Base-by-base conservation (phyloP, 1,140 invertebrate species). In the Formica exsecta region DNA sequence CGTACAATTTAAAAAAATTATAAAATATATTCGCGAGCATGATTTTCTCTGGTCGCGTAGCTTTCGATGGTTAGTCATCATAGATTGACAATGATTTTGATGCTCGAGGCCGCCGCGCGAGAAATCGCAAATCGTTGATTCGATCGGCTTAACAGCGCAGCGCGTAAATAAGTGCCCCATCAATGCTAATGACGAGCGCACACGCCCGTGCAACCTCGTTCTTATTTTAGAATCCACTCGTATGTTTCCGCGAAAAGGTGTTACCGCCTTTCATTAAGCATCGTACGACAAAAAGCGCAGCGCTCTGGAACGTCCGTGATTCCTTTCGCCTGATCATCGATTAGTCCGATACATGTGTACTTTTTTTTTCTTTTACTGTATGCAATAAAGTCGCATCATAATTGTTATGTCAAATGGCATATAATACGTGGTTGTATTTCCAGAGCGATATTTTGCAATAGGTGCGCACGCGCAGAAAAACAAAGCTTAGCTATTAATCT, bases 241-340 rank as follows among this genome's bases (percentile, higher is more conserved):
- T 89, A 89, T 89, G 87, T 89, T 89, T 89, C 88, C 88, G 70
- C 88, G 84, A 77, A 76, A 87, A 77, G 61, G 44, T 59, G 73
- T 65, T 81, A 73, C 68, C 59, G 77, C 87, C 64, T 89, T 89
- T 86, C 88, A 86, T 86, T 77, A 66, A 44, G 19, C 13, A 3
- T 9, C 16, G 25, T 25, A 32, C 16, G 74, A 62, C 62, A 83
- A 51, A 86, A 86, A 83, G 79, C 70, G 32, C 76, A 25, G 25
- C 16, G 38, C 57, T 74, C 54, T 32, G 48, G 25, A 36, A 29
- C 54, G 54, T 19, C 29, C 29, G 22, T 48, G 66, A 44, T 48
- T 81, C 79, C 68, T 74, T 74, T 83, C 54, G 41, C 19, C n/a
- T 7, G 36, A 29, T 74, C 62, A 74, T 73, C 54, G 38, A 36